Evolutionary conservation across 2,113 vertebrate species (phyloP), one percentile per base, ranked within the genome.

Genomic region (Callaeas wilsoni): DNA sequence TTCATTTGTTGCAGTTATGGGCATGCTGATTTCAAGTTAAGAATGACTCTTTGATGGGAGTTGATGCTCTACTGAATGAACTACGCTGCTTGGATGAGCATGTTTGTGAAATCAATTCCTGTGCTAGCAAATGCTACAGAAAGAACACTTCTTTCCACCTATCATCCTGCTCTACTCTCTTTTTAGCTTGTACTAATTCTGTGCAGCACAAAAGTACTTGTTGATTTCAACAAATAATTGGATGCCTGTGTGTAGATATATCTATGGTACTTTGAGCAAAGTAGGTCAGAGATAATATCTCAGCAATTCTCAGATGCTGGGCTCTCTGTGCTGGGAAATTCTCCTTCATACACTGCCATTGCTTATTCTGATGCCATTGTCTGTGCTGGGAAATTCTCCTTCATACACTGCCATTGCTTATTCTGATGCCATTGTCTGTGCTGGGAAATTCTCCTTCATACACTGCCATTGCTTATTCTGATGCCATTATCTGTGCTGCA

Each of bases 11-110:
- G 86, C 92, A 90, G 70, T 81, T 91, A 63, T 11, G 71, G 94
- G 92, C 88, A 80, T 68, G 79, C 92, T 68, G 94, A 78, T 93
- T 75, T 90, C 55, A 8, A 80, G n/a, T 63, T 94, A 94, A 97
- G 96, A 96, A 96, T 96, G 86, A 89, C 77, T 92, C 94, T 97
- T 97, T 97, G 95, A 97, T 84, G 85, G 90, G 47, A 96, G 52
- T 25, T 88, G 90, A 56, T 0, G n/a, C 71, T 77, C 92, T 95
- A 1, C 75, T 97, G 95, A 96, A 97, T 95, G 94, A 88, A 20
- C 83, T 77, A 16, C 88, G 65, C 81, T 96, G 79, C 92, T 94
- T 49, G 73, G 90, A 84, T 95, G 68, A 89, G 79, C 84, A 42
- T 57, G 60, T 83, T 91, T 93, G 85, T 92, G 83, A 94, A 94